Evolutionary conservation across 2,113 vertebrate species (phyloP).

Genomic region (Mustela lutreola): DNA sequence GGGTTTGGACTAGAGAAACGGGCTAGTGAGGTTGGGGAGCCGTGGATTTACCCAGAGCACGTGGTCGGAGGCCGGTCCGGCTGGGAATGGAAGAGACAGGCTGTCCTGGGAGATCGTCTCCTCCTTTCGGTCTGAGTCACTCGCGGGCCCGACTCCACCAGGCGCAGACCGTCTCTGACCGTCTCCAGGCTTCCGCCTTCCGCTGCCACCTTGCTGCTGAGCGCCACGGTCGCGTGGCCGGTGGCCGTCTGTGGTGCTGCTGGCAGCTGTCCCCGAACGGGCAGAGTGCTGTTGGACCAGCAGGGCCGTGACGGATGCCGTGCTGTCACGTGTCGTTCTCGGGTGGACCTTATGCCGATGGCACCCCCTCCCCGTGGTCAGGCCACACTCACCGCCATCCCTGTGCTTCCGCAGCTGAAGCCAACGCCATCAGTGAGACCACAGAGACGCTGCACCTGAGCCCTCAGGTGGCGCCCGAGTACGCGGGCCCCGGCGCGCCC

Average conservation of each 20-base stretch:
- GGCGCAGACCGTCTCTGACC: background rate
- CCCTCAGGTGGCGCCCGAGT: slow-evolving; percentile 90
- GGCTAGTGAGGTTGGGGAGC: too few relatives aligned
- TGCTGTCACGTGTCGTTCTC: fast-evolving
- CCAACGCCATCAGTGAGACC: slow-evolving; percentile 92
- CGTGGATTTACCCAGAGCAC: fast-evolving
- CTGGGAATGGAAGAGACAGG: too few relatives aligned
- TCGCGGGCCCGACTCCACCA: fast-evolving
- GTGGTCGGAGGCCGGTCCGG: background rate
- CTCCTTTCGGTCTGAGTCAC: background rate
- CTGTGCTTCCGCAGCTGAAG: slow-evolving; percentile 88
- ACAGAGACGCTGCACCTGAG: slow-evolving; percentile 92
- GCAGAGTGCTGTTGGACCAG: background rate
- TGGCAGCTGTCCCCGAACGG: background rate
- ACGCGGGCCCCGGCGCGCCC: slow-evolving; percentile 89
- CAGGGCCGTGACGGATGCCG: too few relatives aligned
- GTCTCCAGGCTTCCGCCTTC: background rate
- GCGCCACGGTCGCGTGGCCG: fast-evolving
- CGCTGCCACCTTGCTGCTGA: background rate
- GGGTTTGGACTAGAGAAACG: background rate
- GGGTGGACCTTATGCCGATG: background rate
- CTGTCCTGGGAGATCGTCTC: background rate
- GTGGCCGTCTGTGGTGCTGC: too few relatives aligned
- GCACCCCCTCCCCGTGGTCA: background rate
- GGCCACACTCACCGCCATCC: background rate